These are phyloP conservation scores for Fragum whitleyi DNA, from an alignment of 2,888 invertebrate genomes.

Conservation along the genomic window DNA sequence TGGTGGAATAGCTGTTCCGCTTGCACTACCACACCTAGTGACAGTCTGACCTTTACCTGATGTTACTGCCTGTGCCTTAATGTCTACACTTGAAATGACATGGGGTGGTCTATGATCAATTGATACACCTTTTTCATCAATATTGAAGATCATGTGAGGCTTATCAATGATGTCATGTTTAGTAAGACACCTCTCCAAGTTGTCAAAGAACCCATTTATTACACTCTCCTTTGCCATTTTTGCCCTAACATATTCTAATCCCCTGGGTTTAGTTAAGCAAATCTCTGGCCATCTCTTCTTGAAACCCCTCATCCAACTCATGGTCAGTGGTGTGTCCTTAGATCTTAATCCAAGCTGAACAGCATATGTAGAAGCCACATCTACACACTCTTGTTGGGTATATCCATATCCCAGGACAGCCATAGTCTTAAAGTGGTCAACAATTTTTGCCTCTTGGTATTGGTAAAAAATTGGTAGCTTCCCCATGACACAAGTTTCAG, in stretches of 20 bases:
- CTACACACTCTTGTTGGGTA: too few relatives aligned
- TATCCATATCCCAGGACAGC: too few relatives aligned
- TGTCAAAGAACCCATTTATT: slow-evolving; percentile 21
- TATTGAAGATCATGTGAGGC: too few relatives aligned
- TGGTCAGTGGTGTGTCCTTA: slow-evolving; percentile 26
- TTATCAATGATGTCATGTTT: too few relatives aligned
- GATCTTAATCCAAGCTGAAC: slow-evolving; percentile 28
- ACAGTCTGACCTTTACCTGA: slow-evolving; percentile 10
- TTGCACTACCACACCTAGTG: slow-evolving; percentile 35
- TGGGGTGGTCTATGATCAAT: too few relatives aligned
- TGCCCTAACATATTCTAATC: slow-evolving; percentile 38
- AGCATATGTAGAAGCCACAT: slow-evolving; percentile 40
- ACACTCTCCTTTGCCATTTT: slow-evolving; percentile 25
- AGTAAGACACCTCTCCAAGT: slow-evolving; percentile 20
- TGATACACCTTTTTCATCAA: too few relatives aligned
- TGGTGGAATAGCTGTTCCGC: slow-evolving; percentile 23
- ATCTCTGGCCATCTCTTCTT: slow-evolving; percentile 43
- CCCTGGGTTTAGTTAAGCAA: too few relatives aligned
- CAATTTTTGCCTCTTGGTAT: slow-evolving; percentile 27
- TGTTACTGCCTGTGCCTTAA: background rate
- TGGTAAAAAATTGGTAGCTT: slow-evolving; percentile 22
- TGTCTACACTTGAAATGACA: too few relatives aligned
- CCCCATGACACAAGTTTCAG: slow-evolving; percentile 19
- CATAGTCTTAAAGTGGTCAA: slow-evolving; percentile 42
- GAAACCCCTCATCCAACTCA: slow-evolving; percentile 43